Evolutionary conservation across 1,140 invertebrate genomes (phyloP).

Genomic region (Sipha flava): DNA sequence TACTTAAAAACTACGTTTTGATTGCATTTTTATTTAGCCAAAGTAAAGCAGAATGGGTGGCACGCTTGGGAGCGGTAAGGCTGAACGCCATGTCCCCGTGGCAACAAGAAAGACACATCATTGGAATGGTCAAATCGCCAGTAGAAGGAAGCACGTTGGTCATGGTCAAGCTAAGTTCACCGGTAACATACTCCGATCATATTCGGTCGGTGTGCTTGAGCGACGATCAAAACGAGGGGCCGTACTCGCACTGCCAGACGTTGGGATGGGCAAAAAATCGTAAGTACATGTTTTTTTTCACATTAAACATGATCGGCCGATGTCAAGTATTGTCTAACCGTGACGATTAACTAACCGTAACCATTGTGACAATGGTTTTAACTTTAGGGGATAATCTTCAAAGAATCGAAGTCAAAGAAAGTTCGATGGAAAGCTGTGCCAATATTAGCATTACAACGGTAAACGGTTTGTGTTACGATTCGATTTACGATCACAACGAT

Average conservation of each 20-base stretch:
- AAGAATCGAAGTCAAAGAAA: slow-evolving; percentile 62
- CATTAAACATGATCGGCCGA: background rate
- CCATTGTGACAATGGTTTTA: background rate
- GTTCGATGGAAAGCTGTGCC: slow-evolving; percentile 67
- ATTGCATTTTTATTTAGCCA: slow-evolving; percentile 56
- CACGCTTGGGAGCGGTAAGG: slow-evolving; percentile 65
- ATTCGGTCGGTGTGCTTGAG: slow-evolving; percentile 73
- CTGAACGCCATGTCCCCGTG: slow-evolving; percentile 69
- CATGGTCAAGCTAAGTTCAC: slow-evolving; percentile 66
- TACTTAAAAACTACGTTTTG: too few species aligned
- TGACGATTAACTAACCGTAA: background rate
- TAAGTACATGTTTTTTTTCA: slow-evolving; percentile 39
- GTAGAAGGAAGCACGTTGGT: slow-evolving; percentile 78
- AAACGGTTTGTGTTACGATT: slow-evolving; percentile 72
- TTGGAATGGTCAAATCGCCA: slow-evolving; percentile 81
- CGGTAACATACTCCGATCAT: slow-evolving; percentile 68
- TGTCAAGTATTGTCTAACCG: background rate
- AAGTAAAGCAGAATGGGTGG: slow-evolving; percentile 74
- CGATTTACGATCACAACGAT: slow-evolving; percentile 65
- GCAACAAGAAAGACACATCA: slow-evolving; percentile 74
- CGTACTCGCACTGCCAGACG: slow-evolving; percentile 60
- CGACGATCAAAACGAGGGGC: background rate
- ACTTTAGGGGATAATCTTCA: slow-evolving; percentile 59
- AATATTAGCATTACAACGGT: slow-evolving; percentile 72
- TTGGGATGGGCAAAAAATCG: slow-evolving; percentile 73